A percentile compares a stretch with the other conserved stretches of the same genome.
phyloP scores from a whole-genome alignment of 2,888 invertebrate genomes.

The Eutolmus rufibarbis region DNA sequence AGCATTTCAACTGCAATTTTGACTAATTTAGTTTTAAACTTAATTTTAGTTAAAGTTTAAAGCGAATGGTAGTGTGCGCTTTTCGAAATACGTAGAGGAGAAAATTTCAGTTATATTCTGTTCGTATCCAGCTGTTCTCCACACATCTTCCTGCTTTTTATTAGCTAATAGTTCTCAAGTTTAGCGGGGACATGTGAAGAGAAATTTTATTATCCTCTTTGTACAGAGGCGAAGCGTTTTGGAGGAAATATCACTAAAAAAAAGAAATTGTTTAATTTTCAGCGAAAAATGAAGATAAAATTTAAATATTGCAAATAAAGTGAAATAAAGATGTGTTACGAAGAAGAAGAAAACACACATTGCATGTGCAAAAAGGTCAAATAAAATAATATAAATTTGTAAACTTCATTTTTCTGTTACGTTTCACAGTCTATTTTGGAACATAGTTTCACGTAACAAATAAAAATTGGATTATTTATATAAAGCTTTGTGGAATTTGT shows the following conservation, averaged over 20 bases:
- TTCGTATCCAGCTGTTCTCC: not conserved
- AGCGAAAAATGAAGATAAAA: not conserved
- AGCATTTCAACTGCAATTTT: conserved; percentile 28
- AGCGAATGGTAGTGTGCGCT: not conserved
- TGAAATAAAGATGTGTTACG: not conserved
- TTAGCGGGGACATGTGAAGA: not conserved
- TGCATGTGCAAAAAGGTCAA: not conserved
- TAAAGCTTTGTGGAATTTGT: not conserved
- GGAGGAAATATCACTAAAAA: not conserved
- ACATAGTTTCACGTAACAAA: conserved; percentile 33
- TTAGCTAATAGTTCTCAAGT: not conserved
- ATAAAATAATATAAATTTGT: conserved; percentile 3
- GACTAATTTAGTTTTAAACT: conserved; percentile 21
- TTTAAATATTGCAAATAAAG: not conserved
- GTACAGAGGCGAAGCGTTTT: not conserved
- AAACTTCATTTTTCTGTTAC: conserved; percentile 20
- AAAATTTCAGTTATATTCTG: not conserved
- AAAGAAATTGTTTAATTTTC: not conserved
- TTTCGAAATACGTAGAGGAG: not conserved
- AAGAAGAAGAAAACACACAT: not conserved
- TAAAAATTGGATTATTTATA: conserved; percentile 34
- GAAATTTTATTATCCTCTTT: not conserved
- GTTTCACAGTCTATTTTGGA: conserved; percentile 23
- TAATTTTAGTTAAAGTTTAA: not conserved
- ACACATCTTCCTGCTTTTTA: not conserved